phyloP scores from a whole-genome alignment of 2,797 vertebrate genomes.

The Neopelma chrysocephalum region DNA sequence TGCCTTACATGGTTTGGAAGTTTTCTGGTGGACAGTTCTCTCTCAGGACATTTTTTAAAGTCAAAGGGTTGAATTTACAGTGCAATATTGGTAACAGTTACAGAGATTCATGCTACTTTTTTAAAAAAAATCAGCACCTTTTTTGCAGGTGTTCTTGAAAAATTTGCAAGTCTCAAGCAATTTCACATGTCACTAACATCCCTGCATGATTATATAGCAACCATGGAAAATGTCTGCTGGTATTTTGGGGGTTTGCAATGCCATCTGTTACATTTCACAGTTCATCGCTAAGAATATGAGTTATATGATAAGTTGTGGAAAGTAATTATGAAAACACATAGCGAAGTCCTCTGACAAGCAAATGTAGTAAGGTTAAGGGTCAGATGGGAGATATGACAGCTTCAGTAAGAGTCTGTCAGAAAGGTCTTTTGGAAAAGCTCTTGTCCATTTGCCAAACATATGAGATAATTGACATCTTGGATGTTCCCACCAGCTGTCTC shows the following conservation, averaged over 20 bases:
- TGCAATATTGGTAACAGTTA: background rate
- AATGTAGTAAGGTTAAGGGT: constrained; percentile 27
- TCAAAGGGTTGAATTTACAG: background rate
- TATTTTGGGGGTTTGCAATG: constrained; percentile 43
- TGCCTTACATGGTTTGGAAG: background rate
- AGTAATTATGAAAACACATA: constrained; percentile 48
- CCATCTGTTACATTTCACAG: constrained; percentile 73
- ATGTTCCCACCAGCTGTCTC: constrained; percentile 48
- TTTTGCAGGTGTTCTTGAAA: constrained; percentile 45
- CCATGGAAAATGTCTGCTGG: constrained; percentile 57
- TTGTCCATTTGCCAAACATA: constrained; percentile 54
- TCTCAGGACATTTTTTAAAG: background rate
- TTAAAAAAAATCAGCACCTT: constrained; percentile 43
- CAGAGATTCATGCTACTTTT: background rate
- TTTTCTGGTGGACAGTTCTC: background rate
- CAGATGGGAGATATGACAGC: constrained; percentile 34
- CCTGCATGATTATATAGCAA: constrained; percentile 51
- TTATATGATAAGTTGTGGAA: constrained; percentile 59
- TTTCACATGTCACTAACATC: constrained; percentile 60
- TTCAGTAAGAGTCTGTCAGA: constrained; percentile 53
- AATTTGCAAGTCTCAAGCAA: constrained; percentile 45
- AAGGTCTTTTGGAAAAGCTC: constrained; percentile 43
- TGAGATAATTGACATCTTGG: constrained; percentile 53
- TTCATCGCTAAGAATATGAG: constrained; percentile 60
- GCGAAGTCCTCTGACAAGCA: constrained; percentile 53